These are phyloP conservation scores for Apocrypta bakeri DNA, from an alignment of 1,140 invertebrate species.

Conservation along the genomic window DNA sequence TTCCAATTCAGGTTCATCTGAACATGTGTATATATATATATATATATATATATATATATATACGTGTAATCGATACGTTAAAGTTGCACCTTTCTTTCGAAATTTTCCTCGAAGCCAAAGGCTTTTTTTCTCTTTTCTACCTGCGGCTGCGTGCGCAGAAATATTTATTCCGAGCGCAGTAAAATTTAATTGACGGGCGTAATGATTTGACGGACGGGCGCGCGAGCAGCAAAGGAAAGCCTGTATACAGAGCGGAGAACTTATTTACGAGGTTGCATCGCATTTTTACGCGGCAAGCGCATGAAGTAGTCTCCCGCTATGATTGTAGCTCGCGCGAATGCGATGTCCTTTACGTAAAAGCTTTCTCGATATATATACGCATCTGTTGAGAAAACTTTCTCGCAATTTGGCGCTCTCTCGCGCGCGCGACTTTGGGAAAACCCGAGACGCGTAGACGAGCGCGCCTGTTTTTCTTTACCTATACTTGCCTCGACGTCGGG, in stretches of 20 bases:
- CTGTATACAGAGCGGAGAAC: neutral
- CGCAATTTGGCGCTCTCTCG: too few relatives aligned
- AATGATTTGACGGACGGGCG: neutral
- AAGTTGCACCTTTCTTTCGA: neutral
- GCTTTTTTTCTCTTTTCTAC: neutral
- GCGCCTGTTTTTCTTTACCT: neutral
- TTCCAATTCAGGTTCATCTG: neutral
- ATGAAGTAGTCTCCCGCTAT: neutral
- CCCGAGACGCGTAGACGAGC: neutral
- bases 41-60: too few relatives aligned
- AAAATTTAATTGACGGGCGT: constrained; percentile 4
- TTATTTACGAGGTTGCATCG: neutral
- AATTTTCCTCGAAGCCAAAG: neutral
- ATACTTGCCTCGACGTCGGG: neutral
- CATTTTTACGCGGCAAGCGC: neutral
- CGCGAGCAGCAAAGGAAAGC: too few relatives aligned
- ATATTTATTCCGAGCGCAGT: neutral
- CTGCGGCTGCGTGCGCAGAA: neutral
- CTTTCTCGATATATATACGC: neutral
- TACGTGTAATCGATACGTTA: too few relatives aligned
- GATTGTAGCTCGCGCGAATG: too few relatives aligned
- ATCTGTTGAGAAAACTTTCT: constrained; percentile 12
- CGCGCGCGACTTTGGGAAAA: constrained; percentile 6
- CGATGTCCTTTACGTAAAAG: constrained; percentile 36
- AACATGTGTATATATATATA: too few relatives aligned